Conservation (phyloP, 2,797 vertebrate genomes). For the Ciconia nigra region DNA sequence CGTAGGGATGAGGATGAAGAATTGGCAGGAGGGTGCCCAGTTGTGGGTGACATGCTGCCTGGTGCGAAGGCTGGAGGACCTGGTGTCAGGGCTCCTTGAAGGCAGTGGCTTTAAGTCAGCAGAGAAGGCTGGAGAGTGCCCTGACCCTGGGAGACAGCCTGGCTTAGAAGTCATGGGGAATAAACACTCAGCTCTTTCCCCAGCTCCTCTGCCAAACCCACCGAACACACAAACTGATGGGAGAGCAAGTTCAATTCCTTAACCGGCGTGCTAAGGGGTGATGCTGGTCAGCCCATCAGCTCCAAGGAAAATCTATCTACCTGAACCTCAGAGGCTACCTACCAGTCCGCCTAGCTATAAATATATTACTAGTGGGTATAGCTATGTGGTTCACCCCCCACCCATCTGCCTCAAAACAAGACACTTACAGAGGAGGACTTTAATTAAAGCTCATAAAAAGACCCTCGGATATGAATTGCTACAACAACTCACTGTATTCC, state of each 20-base stretch:
- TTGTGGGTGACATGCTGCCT: not conserved
- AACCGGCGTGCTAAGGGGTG: too few species aligned
- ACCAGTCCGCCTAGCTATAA: not conserved
- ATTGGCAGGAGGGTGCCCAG: not conserved
- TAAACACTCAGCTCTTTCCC: not conserved
- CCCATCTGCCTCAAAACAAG: not conserved
- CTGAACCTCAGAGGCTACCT: not conserved
- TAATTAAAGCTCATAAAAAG: not conserved
- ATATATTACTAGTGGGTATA: not conserved
- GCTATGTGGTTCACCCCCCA: fast-evolving
- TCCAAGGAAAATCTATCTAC: not conserved
- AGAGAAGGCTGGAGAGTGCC: not conserved
- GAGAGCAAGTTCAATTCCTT: not conserved
- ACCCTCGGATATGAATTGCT: not conserved
- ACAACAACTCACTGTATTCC: not conserved
- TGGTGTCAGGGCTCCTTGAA: not conserved
- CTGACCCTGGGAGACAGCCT: not conserved
- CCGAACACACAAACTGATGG: not conserved
- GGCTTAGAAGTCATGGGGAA: not conserved
- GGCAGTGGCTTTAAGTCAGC: not conserved
- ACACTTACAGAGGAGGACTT: not conserved
- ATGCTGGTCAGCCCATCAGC: not conserved
- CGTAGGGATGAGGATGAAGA: not conserved
- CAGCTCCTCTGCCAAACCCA: not conserved
- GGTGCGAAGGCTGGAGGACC: not conserved